phyloP scores from a whole-genome alignment of 2,888 invertebrate species.

The Linyphia triangularis region DNA sequence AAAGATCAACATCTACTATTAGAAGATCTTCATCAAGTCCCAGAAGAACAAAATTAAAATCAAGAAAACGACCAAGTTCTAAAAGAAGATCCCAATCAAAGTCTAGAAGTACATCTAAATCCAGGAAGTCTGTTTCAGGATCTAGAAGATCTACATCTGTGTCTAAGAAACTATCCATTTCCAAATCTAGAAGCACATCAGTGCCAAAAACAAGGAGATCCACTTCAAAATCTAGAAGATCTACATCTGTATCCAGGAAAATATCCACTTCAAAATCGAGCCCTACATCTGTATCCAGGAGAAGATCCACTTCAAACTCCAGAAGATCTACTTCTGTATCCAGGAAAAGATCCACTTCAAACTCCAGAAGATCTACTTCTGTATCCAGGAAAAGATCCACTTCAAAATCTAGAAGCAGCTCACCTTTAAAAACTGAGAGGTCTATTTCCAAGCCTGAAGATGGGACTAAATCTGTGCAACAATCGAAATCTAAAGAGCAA shows the following conservation, averaged over 20 bases:
- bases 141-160: conserved; percentile 19
- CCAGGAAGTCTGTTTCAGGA: too few relatives aligned
- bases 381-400: neutral
- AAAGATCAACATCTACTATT: too few relatives aligned
- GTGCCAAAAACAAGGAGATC: neutral
- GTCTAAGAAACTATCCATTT: neutral
- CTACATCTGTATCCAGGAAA: neutral
- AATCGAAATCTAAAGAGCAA: too few relatives aligned
- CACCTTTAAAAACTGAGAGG: too few relatives aligned
- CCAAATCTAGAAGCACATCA: conserved; percentile 1
- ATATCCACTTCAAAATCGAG: too few relatives aligned
- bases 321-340: neutral
- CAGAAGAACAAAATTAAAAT: too few relatives aligned
- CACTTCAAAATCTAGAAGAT: neutral
- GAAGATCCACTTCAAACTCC: neutral
- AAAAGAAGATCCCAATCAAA: too few relatives aligned
- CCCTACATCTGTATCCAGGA: neutral
- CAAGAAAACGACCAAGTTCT: too few relatives aligned
- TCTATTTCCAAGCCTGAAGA: too few relatives aligned
- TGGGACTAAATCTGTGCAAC: too few relatives aligned
- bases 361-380: neutral
- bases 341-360: neutral
- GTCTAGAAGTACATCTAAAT: too few relatives aligned
- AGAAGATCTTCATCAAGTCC: too few relatives aligned
- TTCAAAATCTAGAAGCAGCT: neutral